These are phyloP conservation scores for Sebastes wilsoni DNA, from an alignment of 2,797 vertebrate genomes.

Conservation along the genomic window DNA sequence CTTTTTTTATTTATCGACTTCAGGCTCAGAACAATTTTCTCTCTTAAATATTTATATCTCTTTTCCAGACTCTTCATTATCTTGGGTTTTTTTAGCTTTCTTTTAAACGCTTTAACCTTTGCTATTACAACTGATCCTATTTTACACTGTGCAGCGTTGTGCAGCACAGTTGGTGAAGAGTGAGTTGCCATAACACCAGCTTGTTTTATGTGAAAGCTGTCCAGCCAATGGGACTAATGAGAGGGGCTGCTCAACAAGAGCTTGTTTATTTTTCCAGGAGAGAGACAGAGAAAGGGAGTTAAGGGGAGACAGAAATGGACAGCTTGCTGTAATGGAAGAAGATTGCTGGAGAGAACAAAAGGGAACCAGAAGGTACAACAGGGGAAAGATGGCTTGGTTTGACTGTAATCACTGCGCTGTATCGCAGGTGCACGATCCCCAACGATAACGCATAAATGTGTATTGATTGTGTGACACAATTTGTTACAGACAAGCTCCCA, in stretches of 20 bases:
- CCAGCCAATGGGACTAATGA: conserved; percentile 52
- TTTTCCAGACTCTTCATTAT: not conserved
- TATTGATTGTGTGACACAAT: conserved; percentile 13
- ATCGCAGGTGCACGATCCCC: conserved; percentile 40
- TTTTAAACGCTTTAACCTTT: conserved; percentile 11
- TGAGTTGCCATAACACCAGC: conserved; percentile 54
- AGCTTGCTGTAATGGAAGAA: conserved; percentile 43
- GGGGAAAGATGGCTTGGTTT: conserved; percentile 11
- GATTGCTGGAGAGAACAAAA: conserved; percentile 39
- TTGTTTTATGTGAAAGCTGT: conserved; percentile 46
- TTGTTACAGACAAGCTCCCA: not conserved
- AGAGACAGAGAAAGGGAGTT: conserved; percentile 4
- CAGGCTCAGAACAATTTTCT: not conserved
- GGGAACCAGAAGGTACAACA: not conserved
- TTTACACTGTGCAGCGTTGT: not conserved
- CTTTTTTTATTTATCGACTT: not conserved
- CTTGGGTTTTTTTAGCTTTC: not conserved
- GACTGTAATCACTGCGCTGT: conserved; percentile 39
- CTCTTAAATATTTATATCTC: not conserved
- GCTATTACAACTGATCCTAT: not conserved
- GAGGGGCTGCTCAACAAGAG: conserved; percentile 39
- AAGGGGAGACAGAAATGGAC: conserved; percentile 12
- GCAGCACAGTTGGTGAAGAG: conserved; percentile 14
- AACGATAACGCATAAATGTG: conserved; percentile 40
- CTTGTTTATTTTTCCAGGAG: conserved; percentile 68